Conservation (phyloP, 1,140 invertebrate species). For the Paraescarpia echinospica region DNA sequence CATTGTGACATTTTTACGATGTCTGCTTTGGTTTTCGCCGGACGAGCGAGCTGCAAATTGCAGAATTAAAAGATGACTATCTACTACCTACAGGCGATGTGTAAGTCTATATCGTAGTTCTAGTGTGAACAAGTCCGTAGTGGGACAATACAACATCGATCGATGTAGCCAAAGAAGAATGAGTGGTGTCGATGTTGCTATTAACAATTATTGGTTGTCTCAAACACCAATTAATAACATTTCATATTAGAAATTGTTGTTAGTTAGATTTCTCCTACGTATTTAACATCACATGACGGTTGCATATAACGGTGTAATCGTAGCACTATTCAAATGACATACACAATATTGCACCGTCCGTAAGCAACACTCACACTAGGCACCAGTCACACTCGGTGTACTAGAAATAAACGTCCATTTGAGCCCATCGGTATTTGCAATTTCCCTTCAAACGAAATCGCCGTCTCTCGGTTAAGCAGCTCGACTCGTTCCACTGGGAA, state of each 20-base stretch:
- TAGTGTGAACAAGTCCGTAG: neutral
- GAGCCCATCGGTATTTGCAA: neutral
- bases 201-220: no score
- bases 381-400: neutral
- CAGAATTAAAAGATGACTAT: conserved; percentile 1
- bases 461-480: neutral
- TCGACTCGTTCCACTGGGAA: neutral
- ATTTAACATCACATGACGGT: no score
- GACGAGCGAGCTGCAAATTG: neutral
- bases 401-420: neutral
- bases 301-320: no score
- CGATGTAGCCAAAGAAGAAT: no score
- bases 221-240: no score
- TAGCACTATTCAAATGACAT: neutral
- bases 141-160: neutral
- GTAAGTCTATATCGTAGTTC: no score
- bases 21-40: neutral
- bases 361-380: neutral
- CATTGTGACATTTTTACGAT: neutral
- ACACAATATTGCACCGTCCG: neutral
- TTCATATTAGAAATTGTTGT: no score
- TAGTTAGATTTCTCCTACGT: no score
- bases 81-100: neutral
- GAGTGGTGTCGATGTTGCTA: no score
- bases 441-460: neutral